Percentiles rank a stretch among this genome's conserved stretches.
Conservation (phyloP, 37 sponge, comb jelly and placozoan species). For the Aplysina aerophoba region DNA sequence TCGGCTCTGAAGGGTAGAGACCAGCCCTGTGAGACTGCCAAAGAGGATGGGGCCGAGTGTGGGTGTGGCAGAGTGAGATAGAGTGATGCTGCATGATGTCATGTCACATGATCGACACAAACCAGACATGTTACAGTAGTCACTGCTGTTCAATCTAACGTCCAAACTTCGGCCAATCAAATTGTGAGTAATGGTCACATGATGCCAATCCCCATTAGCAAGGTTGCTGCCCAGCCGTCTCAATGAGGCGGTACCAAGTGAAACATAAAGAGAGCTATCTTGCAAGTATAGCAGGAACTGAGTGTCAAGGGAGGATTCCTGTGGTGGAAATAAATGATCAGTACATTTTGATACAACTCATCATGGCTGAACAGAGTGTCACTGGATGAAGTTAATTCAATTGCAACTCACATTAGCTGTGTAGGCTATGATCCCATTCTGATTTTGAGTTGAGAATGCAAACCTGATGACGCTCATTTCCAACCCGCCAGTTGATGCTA, state of each 20-base stretch:
- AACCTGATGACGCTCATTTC: background rate
- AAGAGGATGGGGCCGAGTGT: slow-evolving; percentile 21
- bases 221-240: slow-evolving; percentile 10
- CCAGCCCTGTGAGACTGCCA: slow-evolving; percentile 14
- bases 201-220: slow-evolving; percentile 27
- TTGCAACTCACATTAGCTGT: slow-evolving; percentile 19
- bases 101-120: slow-evolving; percentile 10
- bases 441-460: slow-evolving; percentile 10
- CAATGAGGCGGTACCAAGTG: slow-evolving; percentile 6
- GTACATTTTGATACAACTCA: background rate
- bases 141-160: background rate
- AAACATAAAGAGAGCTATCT: background rate
- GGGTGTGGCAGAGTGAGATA: background rate
- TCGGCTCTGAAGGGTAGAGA: slow-evolving; percentile 1
- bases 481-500: background rate
- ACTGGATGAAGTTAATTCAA: background rate
- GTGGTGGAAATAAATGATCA: background rate
- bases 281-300: slow-evolving; percentile 17
- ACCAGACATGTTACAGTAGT: background rate
- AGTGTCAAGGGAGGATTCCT: background rate
- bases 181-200: background rate
- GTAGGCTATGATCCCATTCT: slow-evolving; percentile 20
- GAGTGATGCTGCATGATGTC: background rate
- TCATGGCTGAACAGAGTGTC: background rate
- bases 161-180: background rate